These are phyloP conservation scores for Neuroterus valhalla DNA, from an alignment of 1,140 invertebrate species.

Conservation along the genomic window DNA sequence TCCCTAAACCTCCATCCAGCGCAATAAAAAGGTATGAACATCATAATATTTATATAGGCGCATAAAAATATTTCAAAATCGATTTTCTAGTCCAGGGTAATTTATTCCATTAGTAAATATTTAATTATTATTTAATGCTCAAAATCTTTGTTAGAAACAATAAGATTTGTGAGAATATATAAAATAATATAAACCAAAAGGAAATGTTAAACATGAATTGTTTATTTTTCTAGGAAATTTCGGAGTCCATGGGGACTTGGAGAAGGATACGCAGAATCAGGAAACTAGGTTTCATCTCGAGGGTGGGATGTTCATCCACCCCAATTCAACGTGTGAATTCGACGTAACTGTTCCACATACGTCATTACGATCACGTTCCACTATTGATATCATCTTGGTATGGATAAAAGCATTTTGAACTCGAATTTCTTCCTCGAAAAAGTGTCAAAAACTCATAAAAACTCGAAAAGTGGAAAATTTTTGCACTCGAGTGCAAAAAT, in stretches of 20 bases:
- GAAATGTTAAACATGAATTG: neutral
- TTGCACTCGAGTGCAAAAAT: neutral
- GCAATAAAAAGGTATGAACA: neutral
- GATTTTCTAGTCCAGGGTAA: no score
- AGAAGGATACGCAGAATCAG: conserved; percentile 12
- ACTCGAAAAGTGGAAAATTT: neutral
- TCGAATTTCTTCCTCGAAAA: neutral
- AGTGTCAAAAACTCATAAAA: neutral
- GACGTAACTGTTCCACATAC: conserved; percentile 29
- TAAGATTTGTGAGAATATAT: no score
- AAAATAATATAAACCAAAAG: neutral
- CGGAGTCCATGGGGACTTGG: neutral
- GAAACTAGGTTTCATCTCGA: conserved; percentile 1
- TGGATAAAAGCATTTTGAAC: conserved; percentile 17
- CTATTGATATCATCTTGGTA: conserved; percentile 28
- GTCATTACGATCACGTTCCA: conserved; percentile 19
- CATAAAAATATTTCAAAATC: no score
- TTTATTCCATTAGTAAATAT: no score
- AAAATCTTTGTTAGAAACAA: no score
- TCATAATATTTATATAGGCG: neutral
- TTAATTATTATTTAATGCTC: no score
- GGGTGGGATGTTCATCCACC: conserved; percentile 5
- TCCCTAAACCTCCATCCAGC: neutral
- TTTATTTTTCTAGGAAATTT: neutral
- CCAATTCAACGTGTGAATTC: conserved; percentile 15